Evolutionary conservation across 2,888 invertebrate genomes (phyloP).

Genomic region (Plagodis pulveraria): DNA sequence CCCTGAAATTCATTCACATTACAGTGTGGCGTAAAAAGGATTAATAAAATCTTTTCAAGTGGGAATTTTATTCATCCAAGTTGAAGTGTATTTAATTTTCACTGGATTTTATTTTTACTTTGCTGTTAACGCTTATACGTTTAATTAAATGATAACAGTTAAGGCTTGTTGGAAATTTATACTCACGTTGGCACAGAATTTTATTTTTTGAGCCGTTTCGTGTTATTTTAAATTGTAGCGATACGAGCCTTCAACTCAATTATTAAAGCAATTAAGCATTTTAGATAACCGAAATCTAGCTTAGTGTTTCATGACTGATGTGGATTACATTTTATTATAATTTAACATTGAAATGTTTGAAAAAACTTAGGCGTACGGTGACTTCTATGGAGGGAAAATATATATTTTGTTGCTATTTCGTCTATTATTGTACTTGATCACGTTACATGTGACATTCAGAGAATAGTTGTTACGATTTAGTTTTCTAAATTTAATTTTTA

Average conservation of each 20-base stretch:
- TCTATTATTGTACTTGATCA: no score
- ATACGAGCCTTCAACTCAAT: neutral
- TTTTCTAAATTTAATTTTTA: no score
- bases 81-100: constrained; percentile 31
- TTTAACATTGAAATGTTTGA: no score
- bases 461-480: no score
- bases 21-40: constrained; percentile 36
- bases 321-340: no score
- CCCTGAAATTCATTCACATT: constrained; percentile 39
- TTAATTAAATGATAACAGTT: constrained; percentile 34
- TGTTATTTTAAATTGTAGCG: neutral
- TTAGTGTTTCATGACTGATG: no score
- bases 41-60: constrained; percentile 40
- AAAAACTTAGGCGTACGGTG: no score
- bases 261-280: no score
- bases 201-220: constrained; percentile 11
- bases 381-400: no score
- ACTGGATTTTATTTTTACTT: constrained; percentile 24
- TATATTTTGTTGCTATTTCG: no score
- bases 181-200: neutral
- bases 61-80: constrained; percentile 27
- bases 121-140: constrained; percentile 21
- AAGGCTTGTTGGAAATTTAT: constrained; percentile 17
- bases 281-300: no score
- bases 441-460: no score